Evolutionary conservation across 2,113 vertebrate genomes (phyloP).

Genomic region (Hypanus sabinus): DNA sequence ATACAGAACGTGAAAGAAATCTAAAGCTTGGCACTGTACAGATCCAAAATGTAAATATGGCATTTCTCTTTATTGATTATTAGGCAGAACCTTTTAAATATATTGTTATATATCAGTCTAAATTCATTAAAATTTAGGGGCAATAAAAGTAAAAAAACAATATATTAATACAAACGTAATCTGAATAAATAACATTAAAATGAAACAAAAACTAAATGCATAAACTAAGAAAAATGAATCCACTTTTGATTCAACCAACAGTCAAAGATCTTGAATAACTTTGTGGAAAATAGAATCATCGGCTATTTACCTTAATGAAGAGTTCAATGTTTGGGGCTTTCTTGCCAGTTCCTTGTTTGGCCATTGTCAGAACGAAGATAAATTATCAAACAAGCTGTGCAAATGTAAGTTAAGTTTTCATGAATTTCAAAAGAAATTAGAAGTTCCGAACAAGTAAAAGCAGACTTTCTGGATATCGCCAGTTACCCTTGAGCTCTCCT

Average conservation of each 20-base stretch:
- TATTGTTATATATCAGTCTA: background rate
- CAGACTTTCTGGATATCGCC: background rate
- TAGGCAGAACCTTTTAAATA: background rate
- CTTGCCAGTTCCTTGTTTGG: background rate
- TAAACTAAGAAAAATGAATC: background rate
- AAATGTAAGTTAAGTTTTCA: background rate
- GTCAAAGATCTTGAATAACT: background rate
- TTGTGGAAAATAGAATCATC: background rate
- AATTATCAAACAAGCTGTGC: background rate
- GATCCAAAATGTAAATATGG: background rate
- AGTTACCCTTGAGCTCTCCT: background rate
- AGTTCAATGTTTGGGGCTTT: constrained; percentile 10
- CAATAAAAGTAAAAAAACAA: background rate
- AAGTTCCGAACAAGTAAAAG: background rate
- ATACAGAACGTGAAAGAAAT: background rate
- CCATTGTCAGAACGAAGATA: background rate
- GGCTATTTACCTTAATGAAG: constrained; percentile 28
- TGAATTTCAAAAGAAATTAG: background rate
- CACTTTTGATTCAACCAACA: background rate
- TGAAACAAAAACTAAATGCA: background rate
- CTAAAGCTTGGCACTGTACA: background rate
- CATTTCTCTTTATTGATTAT: background rate
- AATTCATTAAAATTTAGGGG: background rate
- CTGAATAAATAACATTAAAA: background rate
- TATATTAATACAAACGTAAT: background rate